A percentile compares a stretch with the other conserved stretches of the same genome.
phyloP scores from a whole-genome alignment of 1,140 invertebrate genomes.

The Drosophila seguyi region DNA sequence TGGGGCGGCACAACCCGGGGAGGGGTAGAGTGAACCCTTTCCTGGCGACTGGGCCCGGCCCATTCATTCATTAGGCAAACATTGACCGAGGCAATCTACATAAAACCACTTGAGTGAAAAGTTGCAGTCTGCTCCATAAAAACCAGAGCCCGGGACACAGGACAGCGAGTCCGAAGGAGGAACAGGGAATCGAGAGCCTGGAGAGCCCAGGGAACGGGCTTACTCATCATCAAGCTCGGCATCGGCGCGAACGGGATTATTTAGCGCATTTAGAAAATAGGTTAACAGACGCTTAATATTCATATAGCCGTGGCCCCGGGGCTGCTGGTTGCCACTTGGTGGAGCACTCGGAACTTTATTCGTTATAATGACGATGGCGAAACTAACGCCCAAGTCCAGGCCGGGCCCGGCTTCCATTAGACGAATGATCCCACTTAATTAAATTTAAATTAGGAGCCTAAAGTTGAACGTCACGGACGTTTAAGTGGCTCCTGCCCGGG shows the following conservation, averaged over 20 bases:
- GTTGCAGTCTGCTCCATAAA: constrained; percentile 61
- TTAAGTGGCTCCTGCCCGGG: constrained; percentile 47
- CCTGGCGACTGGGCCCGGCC: constrained; percentile 15
- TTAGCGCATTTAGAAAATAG: constrained; percentile 75
- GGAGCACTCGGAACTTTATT: constrained; percentile 67
- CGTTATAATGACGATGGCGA: constrained; percentile 75
- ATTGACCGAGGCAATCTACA: constrained; percentile 59
- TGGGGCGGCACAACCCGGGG: constrained; percentile 1
- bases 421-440: constrained; percentile 77
- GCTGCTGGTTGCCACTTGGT: constrained; percentile 33
- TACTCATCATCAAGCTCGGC: constrained; percentile 44
- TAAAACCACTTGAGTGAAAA: constrained; percentile 60
- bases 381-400: constrained; percentile 57
- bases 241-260: constrained; percentile 50
- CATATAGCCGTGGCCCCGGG: constrained; percentile 47
- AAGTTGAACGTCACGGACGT: constrained; percentile 76
- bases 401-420: constrained; percentile 45
- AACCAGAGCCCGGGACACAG: constrained; percentile 32
- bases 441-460: constrained; percentile 83
- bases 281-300: constrained; percentile 82
- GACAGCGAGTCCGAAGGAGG: not conserved
- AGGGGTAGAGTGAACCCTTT: constrained; percentile 22
- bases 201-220: constrained; percentile 17
- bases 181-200: not conserved
- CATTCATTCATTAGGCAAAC: constrained; percentile 72